These are phyloP conservation scores for Ispidina lecontei DNA, from an alignment of 2,797 vertebrate species.

Conservation along the genomic window DNA sequence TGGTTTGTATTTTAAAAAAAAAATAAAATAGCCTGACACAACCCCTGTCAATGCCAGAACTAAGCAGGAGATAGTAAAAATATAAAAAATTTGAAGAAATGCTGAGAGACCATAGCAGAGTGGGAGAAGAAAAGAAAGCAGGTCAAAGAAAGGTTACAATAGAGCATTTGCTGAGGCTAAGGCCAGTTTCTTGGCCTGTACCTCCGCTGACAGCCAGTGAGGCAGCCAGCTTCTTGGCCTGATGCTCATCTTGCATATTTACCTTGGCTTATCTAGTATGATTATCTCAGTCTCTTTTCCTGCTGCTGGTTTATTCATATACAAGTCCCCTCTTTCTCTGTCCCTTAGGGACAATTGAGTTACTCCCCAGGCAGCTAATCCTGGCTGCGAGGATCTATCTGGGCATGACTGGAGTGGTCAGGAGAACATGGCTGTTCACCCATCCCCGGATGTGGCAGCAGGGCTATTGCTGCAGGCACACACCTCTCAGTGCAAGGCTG, in stretches of 20 bases:
- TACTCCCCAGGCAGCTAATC: neutral
- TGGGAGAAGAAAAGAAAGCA: neutral
- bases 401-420: neutral
- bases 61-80: neutral
- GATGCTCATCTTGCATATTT: slow-evolving; percentile 17
- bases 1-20: neutral
- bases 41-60: neutral
- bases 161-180: neutral
- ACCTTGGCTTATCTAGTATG: neutral
- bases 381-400: neutral
- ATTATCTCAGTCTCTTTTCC: neutral
- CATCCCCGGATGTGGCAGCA: neutral
- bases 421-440: accelerated
- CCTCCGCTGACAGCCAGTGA: neutral
- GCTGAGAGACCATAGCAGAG: neutral
- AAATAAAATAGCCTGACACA: neutral
- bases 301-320: neutral
- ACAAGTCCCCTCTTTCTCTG: neutral
- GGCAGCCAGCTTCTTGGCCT: neutral
- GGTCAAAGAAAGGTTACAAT: neutral
- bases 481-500: accelerated
- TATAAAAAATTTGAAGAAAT: neutral
- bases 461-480: neutral
- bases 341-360: neutral
- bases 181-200: neutral